These are phyloP conservation scores for Bursaphelenchus mucronatus DNA, from an alignment of 1,140 invertebrate genomes.

Conservation along the genomic window DNA sequence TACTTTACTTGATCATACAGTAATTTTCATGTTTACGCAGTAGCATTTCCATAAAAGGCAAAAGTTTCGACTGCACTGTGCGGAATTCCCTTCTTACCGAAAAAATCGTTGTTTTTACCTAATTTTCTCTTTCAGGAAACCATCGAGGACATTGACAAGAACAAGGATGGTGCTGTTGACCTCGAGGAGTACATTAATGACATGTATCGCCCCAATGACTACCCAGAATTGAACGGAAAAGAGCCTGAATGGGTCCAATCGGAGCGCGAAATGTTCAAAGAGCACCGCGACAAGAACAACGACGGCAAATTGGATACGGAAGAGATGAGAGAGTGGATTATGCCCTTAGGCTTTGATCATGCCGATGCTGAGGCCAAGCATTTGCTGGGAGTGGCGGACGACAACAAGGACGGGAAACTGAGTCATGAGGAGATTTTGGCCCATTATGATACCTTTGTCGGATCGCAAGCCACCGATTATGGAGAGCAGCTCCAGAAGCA, in stretches of 20 bases:
- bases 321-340: constrained; percentile 85
- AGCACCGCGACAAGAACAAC: constrained; percentile 75
- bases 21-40: no score
- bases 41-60: no score
- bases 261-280: constrained; percentile 84
- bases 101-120: constrained; percentile 21
- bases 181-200: constrained; percentile 72
- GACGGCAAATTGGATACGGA: constrained; percentile 82
- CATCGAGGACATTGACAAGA: constrained; percentile 92
- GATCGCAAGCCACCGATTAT: constrained; percentile 96
- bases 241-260: constrained; percentile 93
- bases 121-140: constrained; percentile 69
- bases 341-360: constrained; percentile 91
- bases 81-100: constrained; percentile 15
- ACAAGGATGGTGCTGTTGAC: constrained; percentile 76
- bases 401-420: constrained; percentile 80
- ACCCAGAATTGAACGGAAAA: constrained; percentile 67
- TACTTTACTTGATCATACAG: no score
- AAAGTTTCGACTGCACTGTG: constrained; percentile 5
- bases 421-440: constrained; percentile 85
- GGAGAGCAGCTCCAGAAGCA: constrained; percentile 87
- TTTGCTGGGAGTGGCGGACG: constrained; percentile 87
- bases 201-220: constrained; percentile 73
- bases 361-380: constrained; percentile 89
- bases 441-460: constrained; percentile 95